Evolutionary conservation across 2,113 vertebrate species (phyloP).

Genomic region (Trichomycterus rosablanca): DNA sequence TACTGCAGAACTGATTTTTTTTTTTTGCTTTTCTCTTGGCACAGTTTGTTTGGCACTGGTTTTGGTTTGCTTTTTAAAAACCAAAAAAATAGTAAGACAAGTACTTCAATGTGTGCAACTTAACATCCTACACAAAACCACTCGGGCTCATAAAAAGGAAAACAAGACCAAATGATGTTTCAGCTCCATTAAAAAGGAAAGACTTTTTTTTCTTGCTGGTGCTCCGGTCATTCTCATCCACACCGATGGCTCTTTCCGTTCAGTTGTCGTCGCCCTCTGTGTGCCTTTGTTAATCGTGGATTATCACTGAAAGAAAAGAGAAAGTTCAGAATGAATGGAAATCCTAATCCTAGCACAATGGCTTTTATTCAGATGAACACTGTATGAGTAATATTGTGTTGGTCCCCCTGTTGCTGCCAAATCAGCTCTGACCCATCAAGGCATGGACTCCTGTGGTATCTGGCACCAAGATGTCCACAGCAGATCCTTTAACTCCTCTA

Average conservation of each 20-base stretch:
- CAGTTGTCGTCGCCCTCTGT: slow-evolving; percentile 5
- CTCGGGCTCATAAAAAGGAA: slow-evolving; percentile 33
- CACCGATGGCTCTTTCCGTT: slow-evolving; percentile 12
- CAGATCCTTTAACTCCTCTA: too few species aligned
- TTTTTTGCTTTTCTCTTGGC: slow-evolving; percentile 43
- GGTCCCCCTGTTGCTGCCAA: too few species aligned
- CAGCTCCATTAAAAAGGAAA: slow-evolving; percentile 31
- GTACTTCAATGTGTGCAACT: slow-evolving; percentile 36
- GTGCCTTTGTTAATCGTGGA: slow-evolving; percentile 16
- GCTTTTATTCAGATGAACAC: background rate
- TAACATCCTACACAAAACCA: slow-evolving; percentile 35
- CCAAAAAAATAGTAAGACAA: slow-evolving; percentile 8
- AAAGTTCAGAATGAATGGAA: slow-evolving; percentile 31
- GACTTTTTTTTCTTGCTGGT: slow-evolving; percentile 27
- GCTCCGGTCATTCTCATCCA: slow-evolving; percentile 20
- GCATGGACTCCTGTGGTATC: too few species aligned
- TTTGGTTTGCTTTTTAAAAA: slow-evolving; percentile 51
- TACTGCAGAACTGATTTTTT: slow-evolving; percentile 8
- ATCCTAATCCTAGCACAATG: background rate
- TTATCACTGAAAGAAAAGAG: slow-evolving; percentile 42
- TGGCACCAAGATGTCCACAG: too few species aligned
- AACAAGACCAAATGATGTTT: slow-evolving; percentile 26
- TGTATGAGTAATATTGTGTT: background rate
- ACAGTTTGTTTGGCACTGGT: slow-evolving; percentile 59
- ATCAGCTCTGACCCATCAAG: too few species aligned